phyloP scores from a whole-genome alignment of 2,888 invertebrate genomes.

The Drepanosiphum platanoidis region DNA sequence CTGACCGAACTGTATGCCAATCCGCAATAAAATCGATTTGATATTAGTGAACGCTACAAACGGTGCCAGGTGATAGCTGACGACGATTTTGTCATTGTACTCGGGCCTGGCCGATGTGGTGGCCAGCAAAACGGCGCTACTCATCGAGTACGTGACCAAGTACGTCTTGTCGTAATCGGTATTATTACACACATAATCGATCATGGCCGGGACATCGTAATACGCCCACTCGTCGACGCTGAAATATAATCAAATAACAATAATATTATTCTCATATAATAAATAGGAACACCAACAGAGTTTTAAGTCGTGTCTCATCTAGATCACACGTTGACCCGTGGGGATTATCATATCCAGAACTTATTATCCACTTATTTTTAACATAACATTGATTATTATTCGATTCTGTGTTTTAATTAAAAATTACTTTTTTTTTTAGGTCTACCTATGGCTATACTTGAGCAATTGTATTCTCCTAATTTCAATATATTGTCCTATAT shows the following conservation, averaged over 20 bases:
- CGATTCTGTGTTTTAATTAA: too few species aligned
- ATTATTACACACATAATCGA: constrained; percentile 70
- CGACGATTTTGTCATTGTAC: constrained; percentile 66
- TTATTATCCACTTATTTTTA: too few species aligned
- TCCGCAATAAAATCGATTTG: constrained; percentile 33
- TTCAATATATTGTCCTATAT: too few species aligned
- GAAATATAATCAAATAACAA: constrained; percentile 30
- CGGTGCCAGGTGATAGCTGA: constrained; percentile 64
- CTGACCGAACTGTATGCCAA: constrained; percentile 40
- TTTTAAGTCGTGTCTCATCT: too few species aligned
- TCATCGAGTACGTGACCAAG: constrained; percentile 74
- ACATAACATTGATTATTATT: too few species aligned
- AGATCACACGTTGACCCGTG: too few species aligned
- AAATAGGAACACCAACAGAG: too few species aligned
- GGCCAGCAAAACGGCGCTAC: constrained; percentile 68
- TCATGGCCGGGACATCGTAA: constrained; percentile 73
- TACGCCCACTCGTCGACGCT: constrained; percentile 74
- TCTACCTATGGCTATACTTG: too few species aligned
- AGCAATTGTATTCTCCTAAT: too few species aligned
- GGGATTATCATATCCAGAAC: too few species aligned
- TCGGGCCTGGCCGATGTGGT: constrained; percentile 68
- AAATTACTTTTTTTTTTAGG: too few species aligned
- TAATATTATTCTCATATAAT: too few species aligned
- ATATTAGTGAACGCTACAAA: constrained; percentile 61
- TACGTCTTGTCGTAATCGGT: constrained; percentile 69